Conservation (phyloP, 2,113 vertebrate genomes). For the Panurus biarmicus region DNA sequence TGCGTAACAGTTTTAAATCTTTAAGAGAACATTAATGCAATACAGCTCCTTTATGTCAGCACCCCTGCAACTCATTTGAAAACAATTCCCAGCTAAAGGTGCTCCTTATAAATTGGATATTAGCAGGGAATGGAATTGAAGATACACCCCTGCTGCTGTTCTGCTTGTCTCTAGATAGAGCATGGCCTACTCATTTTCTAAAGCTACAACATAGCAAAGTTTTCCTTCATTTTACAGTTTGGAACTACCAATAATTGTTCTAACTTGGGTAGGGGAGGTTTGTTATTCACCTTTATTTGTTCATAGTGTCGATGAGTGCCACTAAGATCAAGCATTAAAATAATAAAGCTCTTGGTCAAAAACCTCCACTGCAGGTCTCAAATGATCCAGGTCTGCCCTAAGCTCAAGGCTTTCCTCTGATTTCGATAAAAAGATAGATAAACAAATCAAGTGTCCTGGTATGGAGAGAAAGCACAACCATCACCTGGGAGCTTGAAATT, state of each 20-base stretch:
- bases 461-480: not conserved
- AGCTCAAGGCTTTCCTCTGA: not conserved
- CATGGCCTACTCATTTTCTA: not conserved
- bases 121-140: not conserved
- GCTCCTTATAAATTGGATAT: not conserved
- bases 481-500: not conserved
- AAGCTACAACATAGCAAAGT: not conserved
- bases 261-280: not conserved
- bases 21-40: not conserved
- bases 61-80: not conserved
- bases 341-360: not conserved
- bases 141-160: not conserved
- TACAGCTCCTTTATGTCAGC: not conserved
- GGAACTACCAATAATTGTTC: not conserved
- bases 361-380: not conserved
- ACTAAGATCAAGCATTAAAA: not conserved
- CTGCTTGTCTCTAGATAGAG: not conserved
- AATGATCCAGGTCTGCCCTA: not conserved
- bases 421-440: not conserved
- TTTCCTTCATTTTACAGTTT: not conserved
- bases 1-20: slow-evolving; percentile 38
- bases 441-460: not conserved
- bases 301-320: rapidly evolving
- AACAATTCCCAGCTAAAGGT: not conserved
- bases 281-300: not conserved